phyloP scores from a whole-genome alignment of 2,113 vertebrate species.

The Amazona vittata region DNA sequence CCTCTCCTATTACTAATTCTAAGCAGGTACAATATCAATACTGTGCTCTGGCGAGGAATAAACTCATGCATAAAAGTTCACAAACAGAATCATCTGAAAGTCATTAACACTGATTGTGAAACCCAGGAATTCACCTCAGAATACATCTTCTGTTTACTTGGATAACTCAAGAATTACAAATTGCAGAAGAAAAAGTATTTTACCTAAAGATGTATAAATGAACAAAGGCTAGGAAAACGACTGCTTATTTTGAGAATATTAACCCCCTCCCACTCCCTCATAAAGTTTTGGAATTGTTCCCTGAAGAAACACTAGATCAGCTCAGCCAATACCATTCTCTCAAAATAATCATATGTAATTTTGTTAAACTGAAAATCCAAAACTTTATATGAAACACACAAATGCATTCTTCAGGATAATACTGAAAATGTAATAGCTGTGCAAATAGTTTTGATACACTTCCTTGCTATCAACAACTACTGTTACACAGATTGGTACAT shows the following conservation, averaged over 20 bases:
- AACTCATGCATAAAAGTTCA: slow-evolving; percentile 29
- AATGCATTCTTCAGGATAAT: slow-evolving; percentile 10
- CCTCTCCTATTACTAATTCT: slow-evolving; percentile 53
- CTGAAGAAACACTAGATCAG: background rate
- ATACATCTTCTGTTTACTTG: background rate
- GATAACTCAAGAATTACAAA: slow-evolving; percentile 47
- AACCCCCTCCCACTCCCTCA: background rate
- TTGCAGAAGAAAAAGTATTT: slow-evolving; percentile 37
- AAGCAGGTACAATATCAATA: slow-evolving; percentile 62
- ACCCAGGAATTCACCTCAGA: slow-evolving; percentile 8
- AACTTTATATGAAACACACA: background rate
- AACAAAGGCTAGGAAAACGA: background rate
- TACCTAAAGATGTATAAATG: slow-evolving; percentile 30
- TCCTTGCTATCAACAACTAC: slow-evolving; percentile 14
- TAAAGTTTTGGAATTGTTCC: slow-evolving; percentile 17
- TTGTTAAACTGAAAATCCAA: slow-evolving; percentile 17
- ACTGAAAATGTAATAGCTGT: slow-evolving; percentile 37
- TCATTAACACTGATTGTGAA: slow-evolving; percentile 30
- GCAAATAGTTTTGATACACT: slow-evolving; percentile 34
- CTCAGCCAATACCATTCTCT: background rate
- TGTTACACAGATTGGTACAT: slow-evolving; percentile 16
- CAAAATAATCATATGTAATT: slow-evolving; percentile 4
- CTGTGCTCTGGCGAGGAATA: slow-evolving; percentile 35
- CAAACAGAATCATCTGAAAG: slow-evolving; percentile 25
- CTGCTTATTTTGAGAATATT: slow-evolving; percentile 13